Base-by-base conservation (phyloP, 2,113 vertebrate species). In the Hippocampus mohnikei region DNA sequence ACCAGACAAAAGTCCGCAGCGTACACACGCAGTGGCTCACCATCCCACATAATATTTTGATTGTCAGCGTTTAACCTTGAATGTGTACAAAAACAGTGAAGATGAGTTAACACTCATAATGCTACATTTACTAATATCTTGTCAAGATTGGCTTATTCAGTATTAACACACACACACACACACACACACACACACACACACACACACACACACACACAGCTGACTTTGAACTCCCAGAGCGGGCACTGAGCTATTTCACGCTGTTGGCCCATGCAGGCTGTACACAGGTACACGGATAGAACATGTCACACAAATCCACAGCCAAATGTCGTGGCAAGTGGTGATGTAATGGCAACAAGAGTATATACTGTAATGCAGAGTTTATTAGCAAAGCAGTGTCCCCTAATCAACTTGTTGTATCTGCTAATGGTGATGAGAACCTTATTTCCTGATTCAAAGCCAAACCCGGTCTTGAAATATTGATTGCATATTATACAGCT, bases 181-280 rank as follows among this genome's bases (percentile, higher is more conserved):
- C 33, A 33, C 66, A 71, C 59, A 44, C 42, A 2, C 42, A 13
- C 13, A 44, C 2, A 44, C 42, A 44, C 42, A 13, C 6, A 13
- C 66, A 72, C 58, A 72, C 58, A 9, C 42, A 12, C 13, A 44
- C 2, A 44, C 42, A 44, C 42, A 13, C 6, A 0, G 80, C 81
- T 74, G 52, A 21, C 52, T n/a, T 55, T 55, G 52, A n/a, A 7
- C 81, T 80, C 80, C 78, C 59, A 46, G 62, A 70, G 61, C 67
- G 66, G 74, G 23, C 40, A 53, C 33, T 70, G 46, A 25, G 40
- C 66, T 72, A 73, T 84, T 83, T 78, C 72, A 78, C 2, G 0
- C 52, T 64, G 66, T 72, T 74, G 37, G 42, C 56, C 66, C 62
- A 29, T 13, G 55, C 50, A 40, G 9, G 42, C 42, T 67, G 48